A percentile compares a stretch with the other conserved stretches of the same genome.
Evolutionary conservation across 2,888 invertebrate genomes (phyloP).

Genomic region (Yponomeuta plumbellus): DNA sequence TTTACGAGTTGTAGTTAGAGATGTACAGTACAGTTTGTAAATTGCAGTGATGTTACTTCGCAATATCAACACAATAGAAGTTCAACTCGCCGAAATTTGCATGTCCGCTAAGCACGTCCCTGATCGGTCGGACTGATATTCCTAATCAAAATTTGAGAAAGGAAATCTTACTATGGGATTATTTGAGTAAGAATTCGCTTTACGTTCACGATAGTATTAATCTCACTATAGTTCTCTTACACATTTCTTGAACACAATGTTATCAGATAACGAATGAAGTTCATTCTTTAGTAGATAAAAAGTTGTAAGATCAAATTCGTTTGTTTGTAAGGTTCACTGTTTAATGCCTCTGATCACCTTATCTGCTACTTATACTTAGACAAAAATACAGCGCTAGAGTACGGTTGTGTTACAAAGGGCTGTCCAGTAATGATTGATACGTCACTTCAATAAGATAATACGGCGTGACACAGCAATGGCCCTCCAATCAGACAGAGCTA

Average conservation of each 20-base stretch:
- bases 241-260: background rate
- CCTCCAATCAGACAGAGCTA: slow-evolving; percentile 43
- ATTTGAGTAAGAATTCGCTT: background rate
- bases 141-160: too few relatives aligned
- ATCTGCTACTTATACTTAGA: background rate
- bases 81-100: background rate
- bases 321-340: background rate
- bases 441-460: background rate
- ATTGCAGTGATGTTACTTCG: background rate
- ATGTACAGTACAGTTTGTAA: background rate
- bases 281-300: background rate
- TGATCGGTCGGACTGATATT: too few relatives aligned
- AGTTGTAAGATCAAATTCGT: background rate
- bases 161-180: too few relatives aligned
- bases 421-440: background rate
- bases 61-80: background rate
- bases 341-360: background rate
- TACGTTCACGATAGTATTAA: background rate
- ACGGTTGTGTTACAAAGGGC: background rate
- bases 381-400: too few relatives aligned
- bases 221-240: background rate
- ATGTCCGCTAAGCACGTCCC: too few relatives aligned
- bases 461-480: slow-evolving; percentile 28
- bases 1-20: background rate
- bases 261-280: background rate